Conservation (phyloP, 2,113 vertebrate genomes). For the Campylorhamphus procurvoides region DNA sequence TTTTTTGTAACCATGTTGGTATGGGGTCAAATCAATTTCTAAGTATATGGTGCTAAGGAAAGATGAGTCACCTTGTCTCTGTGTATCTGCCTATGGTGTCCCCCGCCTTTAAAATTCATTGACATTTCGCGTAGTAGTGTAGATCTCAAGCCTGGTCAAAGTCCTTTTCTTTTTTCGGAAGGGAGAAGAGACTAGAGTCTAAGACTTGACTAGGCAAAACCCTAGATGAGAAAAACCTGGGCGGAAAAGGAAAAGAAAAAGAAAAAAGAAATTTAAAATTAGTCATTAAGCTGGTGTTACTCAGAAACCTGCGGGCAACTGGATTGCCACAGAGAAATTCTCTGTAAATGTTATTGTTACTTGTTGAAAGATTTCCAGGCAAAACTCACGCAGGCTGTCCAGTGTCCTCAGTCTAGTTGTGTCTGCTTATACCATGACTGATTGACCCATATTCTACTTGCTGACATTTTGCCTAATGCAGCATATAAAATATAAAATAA, state of each 20-base stretch:
- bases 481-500: background rate
- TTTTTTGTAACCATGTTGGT: background rate
- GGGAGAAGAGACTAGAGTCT: background rate
- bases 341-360: background rate
- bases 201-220: background rate
- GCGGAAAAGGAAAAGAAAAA: background rate
- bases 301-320: background rate
- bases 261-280: background rate
- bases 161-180: background rate
- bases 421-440: background rate
- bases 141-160: background rate
- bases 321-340: background rate
- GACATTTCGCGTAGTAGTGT: background rate
- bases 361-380: background rate
- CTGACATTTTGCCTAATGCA: background rate
- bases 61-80: background rate
- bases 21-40: background rate
- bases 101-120: background rate
- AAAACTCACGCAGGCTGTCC: background rate
- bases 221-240: background rate
- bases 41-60: background rate
- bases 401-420: background rate
- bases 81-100: background rate
- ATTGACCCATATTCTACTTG: background rate
- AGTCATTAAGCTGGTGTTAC: background rate